These are phyloP conservation scores for Amphiduros pacificus DNA, from an alignment of 2,888 invertebrate species.

Conservation along the genomic window DNA sequence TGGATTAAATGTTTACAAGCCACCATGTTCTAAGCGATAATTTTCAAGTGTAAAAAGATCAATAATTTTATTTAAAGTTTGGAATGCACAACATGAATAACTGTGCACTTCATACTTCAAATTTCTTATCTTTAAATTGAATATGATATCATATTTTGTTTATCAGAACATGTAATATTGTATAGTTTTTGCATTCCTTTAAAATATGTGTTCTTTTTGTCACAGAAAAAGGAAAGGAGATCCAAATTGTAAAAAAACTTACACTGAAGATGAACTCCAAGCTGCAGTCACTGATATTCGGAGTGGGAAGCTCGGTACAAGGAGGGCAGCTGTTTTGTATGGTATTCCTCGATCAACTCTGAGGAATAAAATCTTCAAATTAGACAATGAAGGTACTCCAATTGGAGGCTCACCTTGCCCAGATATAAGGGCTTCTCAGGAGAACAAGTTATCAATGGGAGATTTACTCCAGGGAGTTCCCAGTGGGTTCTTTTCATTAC, in stretches of 20 bases:
- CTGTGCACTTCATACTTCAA: too few relatives aligned
- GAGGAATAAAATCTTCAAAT: conserved; percentile 79
- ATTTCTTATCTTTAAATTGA: too few relatives aligned
- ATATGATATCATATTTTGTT: too few relatives aligned
- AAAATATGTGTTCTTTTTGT: too few relatives aligned
- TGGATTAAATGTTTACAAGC: too few relatives aligned
- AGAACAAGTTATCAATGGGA: conserved; percentile 21
- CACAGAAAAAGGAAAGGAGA: conserved; percentile 15
- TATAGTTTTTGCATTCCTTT: too few relatives aligned
- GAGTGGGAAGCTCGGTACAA: conserved; percentile 87
- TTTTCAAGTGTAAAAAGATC: too few relatives aligned
- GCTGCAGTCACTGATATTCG: conserved; percentile 93
- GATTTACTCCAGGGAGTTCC: conserved; percentile 22
- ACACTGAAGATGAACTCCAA: conserved; percentile 94
- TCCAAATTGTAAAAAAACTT: conserved; percentile 62
- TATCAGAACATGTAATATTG: too few relatives aligned
- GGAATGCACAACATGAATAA: too few relatives aligned
- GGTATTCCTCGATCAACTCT: conserved; percentile 95
- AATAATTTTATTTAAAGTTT: too few relatives aligned
- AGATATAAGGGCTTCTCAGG: conserved; percentile 18
- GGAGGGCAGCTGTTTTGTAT: conserved; percentile 91
- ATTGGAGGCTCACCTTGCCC: not conserved
- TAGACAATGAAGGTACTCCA: conserved; percentile 43
- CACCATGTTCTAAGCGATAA: too few relatives aligned
- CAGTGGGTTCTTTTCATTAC: not conserved